phyloP scores from a whole-genome alignment of 2,888 invertebrate genomes.

The Lypha dubia region DNA sequence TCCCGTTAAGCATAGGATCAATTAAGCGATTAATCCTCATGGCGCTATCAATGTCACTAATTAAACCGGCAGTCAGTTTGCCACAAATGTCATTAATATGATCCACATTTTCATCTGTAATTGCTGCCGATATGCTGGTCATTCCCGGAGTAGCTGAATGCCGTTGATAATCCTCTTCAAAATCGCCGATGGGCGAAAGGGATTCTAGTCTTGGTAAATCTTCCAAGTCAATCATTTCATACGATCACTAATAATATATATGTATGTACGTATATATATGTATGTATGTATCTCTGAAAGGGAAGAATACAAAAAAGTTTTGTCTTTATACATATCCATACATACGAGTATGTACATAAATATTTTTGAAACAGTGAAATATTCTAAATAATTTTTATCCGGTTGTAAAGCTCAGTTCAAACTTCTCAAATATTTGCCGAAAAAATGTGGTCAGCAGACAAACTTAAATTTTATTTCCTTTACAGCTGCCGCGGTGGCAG shows the following conservation, averaged over 20 bases:
- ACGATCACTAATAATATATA: conserved; percentile 27
- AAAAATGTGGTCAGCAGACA: too few relatives aligned
- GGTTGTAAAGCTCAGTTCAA: too few relatives aligned
- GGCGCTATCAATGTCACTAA: not conserved
- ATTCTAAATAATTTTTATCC: not conserved
- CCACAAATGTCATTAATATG: not conserved
- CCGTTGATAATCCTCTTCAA: conserved; percentile 70
- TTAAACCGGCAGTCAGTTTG: conserved; percentile 22
- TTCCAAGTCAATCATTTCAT: conserved; percentile 79
- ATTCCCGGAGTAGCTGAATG: conserved; percentile 25
- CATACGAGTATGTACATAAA: too few relatives aligned
- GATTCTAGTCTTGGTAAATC: conserved; percentile 82
- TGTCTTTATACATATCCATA: too few relatives aligned
- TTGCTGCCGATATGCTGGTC: conserved; percentile 25
- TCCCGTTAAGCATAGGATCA: conserved; percentile 24
- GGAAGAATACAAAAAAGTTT: not conserved
- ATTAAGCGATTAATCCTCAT: not conserved
- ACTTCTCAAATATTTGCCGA: too few relatives aligned
- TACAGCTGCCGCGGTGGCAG: too few relatives aligned
- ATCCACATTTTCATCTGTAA: conserved; percentile 12
- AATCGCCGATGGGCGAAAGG: conserved; percentile 79
- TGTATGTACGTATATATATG: too few relatives aligned
- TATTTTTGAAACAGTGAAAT: not conserved
- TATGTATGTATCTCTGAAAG: conserved; percentile 13
- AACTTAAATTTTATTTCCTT: too few relatives aligned